Conservation (phyloP, 2,797 vertebrate species). For the Cirrhinus molitorella region DNA sequence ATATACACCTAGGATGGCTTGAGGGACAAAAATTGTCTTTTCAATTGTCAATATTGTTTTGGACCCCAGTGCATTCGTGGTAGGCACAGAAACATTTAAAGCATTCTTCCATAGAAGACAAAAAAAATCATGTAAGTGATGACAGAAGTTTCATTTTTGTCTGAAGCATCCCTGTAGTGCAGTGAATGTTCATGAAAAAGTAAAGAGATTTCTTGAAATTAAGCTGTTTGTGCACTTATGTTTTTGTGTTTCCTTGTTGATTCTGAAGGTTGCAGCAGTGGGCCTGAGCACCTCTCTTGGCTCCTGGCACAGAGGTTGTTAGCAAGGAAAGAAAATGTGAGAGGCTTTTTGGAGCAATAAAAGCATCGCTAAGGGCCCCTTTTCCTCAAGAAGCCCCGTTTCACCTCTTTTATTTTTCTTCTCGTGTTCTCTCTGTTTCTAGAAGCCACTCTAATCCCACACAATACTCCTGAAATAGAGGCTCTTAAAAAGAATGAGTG, state of each 20-base stretch:
- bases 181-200: background rate
- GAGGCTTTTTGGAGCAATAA: conserved; percentile 40
- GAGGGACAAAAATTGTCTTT: background rate
- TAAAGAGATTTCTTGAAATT: background rate
- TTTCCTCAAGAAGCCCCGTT: conserved; percentile 15
- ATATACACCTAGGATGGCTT: too few species aligned
- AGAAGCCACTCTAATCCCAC: conserved; percentile 29
- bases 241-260: conserved; percentile 16
- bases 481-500: conserved; percentile 13
- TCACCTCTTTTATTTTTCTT: conserved; percentile 1
- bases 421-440: background rate
- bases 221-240: background rate
- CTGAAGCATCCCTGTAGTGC: background rate
- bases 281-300: background rate
- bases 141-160: background rate
- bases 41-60: background rate
- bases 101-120: background rate
- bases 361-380: conserved; percentile 24
- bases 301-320: conserved; percentile 43
- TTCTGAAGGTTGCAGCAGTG: background rate
- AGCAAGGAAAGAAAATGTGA: conserved; percentile 37
- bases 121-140: background rate
- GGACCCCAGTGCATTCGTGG: background rate
- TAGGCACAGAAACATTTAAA: background rate
- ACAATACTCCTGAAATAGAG: conserved; percentile 29